Evolutionary conservation across 2,888 invertebrate genomes (phyloP), one percentile per base, ranked within the genome.

Genomic region (Dioctria linearis): DNA sequence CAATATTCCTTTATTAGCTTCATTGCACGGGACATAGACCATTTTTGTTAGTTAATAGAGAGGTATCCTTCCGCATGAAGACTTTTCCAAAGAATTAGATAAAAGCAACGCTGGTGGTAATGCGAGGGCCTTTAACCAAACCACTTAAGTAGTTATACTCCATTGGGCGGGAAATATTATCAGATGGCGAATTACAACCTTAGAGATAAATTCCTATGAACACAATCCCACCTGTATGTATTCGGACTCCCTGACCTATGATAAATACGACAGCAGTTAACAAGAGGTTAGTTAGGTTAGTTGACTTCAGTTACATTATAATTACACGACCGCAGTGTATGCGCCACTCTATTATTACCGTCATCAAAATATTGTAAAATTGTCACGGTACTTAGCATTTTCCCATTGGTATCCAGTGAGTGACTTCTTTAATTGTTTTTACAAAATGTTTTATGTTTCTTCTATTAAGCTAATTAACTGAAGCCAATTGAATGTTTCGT

Each of bases 351-450:
- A 71, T 71, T 71, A 71, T 71, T 71, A 71, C 8, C 39, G 54
- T 46, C 51, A 39, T 54, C 49, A 71, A 71, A 71, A 54, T 37
- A 39, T 54, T 71, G 51, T 54, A 71, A 71, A 71, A 51, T 46
- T 71, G 71, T 71, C 71, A 71, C 71, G 71, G 54, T 71, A 40
- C 39, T 71, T 71, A 37, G 46, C 9, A 37, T 42, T 46, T 43
- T 49, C 43, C 46, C 54, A 46, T 8, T 69, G 51, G 39, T 51
- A 51, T 54, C 51, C 71, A 54, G 3, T 71, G 71, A 40, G 39
- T 54, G 71, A 51, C 54, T 71, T n/a, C 71, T 54, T 25, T 71
- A 71, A 71, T 71, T 71, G 71, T 71, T 71, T 25, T 71, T 71
- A 71, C 54, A 71, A 71, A 71, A 51, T 39, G 71, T 9, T 54